phyloP scores from a whole-genome alignment of 2,797 vertebrate species.

The Eupleurogrammus muticus region DNA sequence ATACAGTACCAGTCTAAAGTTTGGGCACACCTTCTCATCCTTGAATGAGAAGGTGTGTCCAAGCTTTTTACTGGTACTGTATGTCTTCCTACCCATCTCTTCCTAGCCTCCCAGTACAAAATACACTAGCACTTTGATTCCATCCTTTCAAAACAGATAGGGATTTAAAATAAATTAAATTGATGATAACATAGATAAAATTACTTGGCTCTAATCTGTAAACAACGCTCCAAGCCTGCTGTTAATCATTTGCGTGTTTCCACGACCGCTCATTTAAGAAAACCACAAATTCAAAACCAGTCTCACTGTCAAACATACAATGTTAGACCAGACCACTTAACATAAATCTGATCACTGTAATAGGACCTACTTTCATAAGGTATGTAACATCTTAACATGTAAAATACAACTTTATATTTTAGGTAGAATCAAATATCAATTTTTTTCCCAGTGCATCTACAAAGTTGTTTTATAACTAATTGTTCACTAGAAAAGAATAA shows the following conservation, averaged over 20 bases:
- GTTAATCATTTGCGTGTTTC: not conserved
- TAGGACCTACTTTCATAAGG: not conserved
- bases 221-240: not conserved
- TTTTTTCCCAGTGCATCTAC: not conserved
- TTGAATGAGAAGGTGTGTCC: no score
- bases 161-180: not conserved
- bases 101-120: not conserved
- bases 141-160: not conserved
- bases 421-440: not conserved
- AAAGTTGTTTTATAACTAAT: not conserved
- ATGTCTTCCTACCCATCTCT: not conserved
- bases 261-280: not conserved
- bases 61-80: no score
- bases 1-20: no score
- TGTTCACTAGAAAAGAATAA: not conserved
- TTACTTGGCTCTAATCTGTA: not conserved
- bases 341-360: not conserved
- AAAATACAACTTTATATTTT: not conserved
- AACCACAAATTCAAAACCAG: not conserved
- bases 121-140: not conserved
- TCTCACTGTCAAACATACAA: not conserved
- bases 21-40: no score
- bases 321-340: constrained; percentile 2
- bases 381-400: not conserved
- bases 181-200: not conserved